phyloP scores from a whole-genome alignment of 2,113 vertebrate genomes.

The Pedionomus torquatus region DNA sequence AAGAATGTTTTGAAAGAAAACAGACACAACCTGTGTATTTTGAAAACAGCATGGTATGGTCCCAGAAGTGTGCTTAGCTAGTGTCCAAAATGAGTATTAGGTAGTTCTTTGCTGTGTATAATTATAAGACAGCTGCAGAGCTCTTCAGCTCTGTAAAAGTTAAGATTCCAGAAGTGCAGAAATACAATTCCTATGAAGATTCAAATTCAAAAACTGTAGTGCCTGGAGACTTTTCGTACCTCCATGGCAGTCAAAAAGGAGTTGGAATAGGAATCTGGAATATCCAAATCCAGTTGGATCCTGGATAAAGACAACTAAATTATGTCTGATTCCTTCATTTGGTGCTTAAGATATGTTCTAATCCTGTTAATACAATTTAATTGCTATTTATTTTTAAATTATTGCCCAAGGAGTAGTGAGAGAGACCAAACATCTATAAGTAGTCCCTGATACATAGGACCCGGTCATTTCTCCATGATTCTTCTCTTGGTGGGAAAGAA shows the following conservation, averaged over 20 bases:
- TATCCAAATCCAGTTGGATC: too few species aligned
- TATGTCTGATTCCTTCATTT: background rate
- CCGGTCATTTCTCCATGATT: background rate
- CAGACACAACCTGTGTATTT: background rate
- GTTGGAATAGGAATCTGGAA: background rate
- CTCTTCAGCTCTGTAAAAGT: background rate
- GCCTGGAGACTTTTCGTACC: background rate
- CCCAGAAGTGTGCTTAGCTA: background rate
- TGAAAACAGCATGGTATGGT: background rate
- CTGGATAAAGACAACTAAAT: background rate
- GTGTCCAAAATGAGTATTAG: background rate
- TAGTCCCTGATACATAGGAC: background rate
- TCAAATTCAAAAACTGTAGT: background rate
- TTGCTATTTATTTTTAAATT: background rate
- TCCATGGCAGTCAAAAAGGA: background rate
- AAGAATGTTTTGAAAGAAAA: background rate
- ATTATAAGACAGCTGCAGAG: background rate
- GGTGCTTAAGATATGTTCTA: background rate
- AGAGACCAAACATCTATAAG: background rate
- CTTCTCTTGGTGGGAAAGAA: background rate
- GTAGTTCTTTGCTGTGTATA: background rate
- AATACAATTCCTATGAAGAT: background rate
- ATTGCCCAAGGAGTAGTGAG: background rate
- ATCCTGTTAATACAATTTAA: background rate
- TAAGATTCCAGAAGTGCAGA: background rate